Base-by-base conservation (phyloP, 2,888 invertebrate genomes). In the Melieria picta region DNA sequence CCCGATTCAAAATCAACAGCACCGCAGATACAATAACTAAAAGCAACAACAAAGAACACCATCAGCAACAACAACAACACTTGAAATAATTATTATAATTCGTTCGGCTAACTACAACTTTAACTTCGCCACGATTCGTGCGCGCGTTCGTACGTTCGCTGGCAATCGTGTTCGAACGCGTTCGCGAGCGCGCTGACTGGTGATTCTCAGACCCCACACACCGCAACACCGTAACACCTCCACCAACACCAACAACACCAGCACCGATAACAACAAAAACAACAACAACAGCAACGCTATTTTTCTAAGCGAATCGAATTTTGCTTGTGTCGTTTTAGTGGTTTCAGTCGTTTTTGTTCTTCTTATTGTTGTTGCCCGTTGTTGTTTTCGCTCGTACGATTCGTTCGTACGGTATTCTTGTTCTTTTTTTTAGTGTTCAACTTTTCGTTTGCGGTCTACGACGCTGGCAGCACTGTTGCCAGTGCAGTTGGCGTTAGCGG, bases 331-430 rank as follows among this genome's bases (percentile, higher is more conserved):
- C 62, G 52, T 56, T 9, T 65, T 65, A 56, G 55, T 30, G 50
- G 46, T 55, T 55, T 42, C 55, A 43, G 16, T 69, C 52, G 52
- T 52, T 52, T 52, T 11, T 9, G 6, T 52, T 52, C 13, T 52
- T 52, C 65, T 70, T 43, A 64, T 70, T 50, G 42, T 55, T 48
- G 62, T 56, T 10, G 10, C 7, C 16, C 46, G 5, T 30, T 65
- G 45, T 66, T 65, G 48, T 64, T 64, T 43, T 70, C 60, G 64
- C 60, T 69, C 43, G 56, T 62, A 62, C 46, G 45, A n/a, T 30
- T 48, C 55, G 47, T 11, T 46, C 46, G 30, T 47, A 46, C 47
- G 46, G 7, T 13, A 13, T 13, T 57, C 16, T 55, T 52, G n/a
- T 65, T 16, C 50, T n/a, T 48, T 45, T 50, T 69, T 30, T 69